Base-by-base conservation (phyloP, 1,140 invertebrate species). In the Gryon sp. region DNA sequence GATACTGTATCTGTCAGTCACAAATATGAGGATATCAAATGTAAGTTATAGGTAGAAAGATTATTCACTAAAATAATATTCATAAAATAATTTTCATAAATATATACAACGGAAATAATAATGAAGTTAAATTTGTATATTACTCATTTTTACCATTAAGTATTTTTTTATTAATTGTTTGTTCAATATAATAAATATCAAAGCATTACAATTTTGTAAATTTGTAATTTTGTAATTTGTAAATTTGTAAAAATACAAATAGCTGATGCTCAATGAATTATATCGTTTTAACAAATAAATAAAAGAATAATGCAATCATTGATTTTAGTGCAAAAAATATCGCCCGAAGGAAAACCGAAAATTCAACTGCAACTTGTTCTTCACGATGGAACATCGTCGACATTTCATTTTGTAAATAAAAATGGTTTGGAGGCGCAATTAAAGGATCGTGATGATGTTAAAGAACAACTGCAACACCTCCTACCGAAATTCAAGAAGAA, bases 351-450 rank as follows among this genome's bases (percentile, higher is more conserved):
- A 6, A 99, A 99, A 90, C 93, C 97, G 15, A 99, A 99, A 90
- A 96, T 99, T 50, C 99, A 99, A 88, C 90, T 99, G n/a, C 99
- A 99, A 91, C 92, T 99, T 7, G 96, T 99, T 24, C 89, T 99
- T 68, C 95, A 99, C 83, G 96, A 97, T 91, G 95, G 96, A 16
- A 92, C 94, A 34, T 96, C 96, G 12, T 97, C 96, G 1, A 99
- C 98, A 22, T 99, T 99, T 90, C 98, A 99, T 85, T 99, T 99
- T 90, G 94, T 96, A 30, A 98, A 99, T 89, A 93, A 94, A 24
- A 92, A 92, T 75, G 95, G 96, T 3, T 88, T 93, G 14, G 92
- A 94, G 24, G 92, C 92, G 1, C 97, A 99, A 88, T 90, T 98
- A 0, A 92, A 93, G 74, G 98, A 99, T 83, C 90, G 99, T 46